Base-by-base conservation (phyloP, 2,113 vertebrate species). In the Trematocara nigrifrons region DNA sequence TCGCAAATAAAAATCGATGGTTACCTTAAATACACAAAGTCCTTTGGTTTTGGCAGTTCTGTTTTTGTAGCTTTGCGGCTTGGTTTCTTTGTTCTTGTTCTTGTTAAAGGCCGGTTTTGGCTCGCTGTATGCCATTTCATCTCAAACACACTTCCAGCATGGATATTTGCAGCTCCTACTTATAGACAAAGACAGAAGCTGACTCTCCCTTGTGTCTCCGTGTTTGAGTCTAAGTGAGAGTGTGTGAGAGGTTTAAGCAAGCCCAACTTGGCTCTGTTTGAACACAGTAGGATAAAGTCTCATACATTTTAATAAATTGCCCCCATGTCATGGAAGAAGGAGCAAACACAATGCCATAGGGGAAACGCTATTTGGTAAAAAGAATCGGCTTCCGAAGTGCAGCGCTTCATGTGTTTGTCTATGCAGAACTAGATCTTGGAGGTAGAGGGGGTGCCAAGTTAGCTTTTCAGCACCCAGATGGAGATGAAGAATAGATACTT, bases 231-330 rank as follows among this genome's bases (percentile, higher is more conserved):
- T 82, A 40, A 76, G 35, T 64, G 66, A 57, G 40, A 11, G 54
- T 42, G 57, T 40, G 42, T 76, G 78, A 57, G 80, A 77, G 91
- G 86, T 89, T 84, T 91, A 85, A 76, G 87, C 82, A 86, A 91
- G 87, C 78, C 76, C 57, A 53, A 77, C 86, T 86, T 84, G 82
- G 90, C 87, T 93, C 74, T 92, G 80, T 95, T 95, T 94, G 81
- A 93, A 92, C 54, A 35, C 69, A 56, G 81, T 61, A 79, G 85
- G 78, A 92, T 91, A 90, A 88, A 89, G 91, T 31, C 92, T 94
- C 92, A 93, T 94, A 81, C 93, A 93, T 96, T 96, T 96, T 93
- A 93, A 95, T 94, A 93, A 77, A 89, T 89, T 90, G 74, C 87
- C 87, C 86, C 88, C 82, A 83, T 88, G 91, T 95, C 93, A 94